phyloP scores from a whole-genome alignment of 2,797 vertebrate species.

The Hemitrygon akajei region DNA sequence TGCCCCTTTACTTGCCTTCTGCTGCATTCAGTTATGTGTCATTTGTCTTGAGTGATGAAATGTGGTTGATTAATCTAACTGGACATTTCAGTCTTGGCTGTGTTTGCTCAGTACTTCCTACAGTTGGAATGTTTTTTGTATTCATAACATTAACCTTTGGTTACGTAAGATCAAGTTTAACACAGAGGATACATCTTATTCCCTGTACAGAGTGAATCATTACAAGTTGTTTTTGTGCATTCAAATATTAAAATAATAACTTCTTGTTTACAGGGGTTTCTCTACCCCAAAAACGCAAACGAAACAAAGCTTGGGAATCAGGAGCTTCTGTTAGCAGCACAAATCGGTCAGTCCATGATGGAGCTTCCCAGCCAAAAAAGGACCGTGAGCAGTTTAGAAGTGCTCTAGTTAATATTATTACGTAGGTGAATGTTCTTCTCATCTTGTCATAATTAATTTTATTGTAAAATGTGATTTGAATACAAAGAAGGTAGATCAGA shows the following conservation, averaged over 20 bases:
- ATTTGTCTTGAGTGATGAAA: too few relatives aligned
- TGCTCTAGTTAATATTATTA: constrained; percentile 62
- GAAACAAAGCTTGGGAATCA: constrained; percentile 42
- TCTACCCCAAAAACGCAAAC: constrained; percentile 40
- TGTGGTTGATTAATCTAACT: too few relatives aligned
- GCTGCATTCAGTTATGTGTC: too few relatives aligned
- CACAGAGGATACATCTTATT: background rate
- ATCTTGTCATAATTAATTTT: background rate
- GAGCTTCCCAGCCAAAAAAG: constrained; percentile 47
- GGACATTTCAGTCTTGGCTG: background rate
- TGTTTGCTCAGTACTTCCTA: background rate
- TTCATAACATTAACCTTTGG: background rate
- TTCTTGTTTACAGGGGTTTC: constrained; percentile 26
- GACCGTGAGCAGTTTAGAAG: constrained; percentile 58
- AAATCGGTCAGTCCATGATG: constrained; percentile 40
- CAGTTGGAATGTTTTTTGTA: background rate
- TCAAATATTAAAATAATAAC: background rate
- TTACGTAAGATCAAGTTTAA: background rate
- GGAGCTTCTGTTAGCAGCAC: constrained; percentile 6
- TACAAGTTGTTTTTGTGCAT: background rate
- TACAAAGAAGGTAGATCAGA: too few relatives aligned
- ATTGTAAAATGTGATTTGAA: background rate
- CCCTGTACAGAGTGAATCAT: background rate
- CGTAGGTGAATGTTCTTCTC: constrained; percentile 52
- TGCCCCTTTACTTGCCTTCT: too few relatives aligned